phyloP scores from a whole-genome alignment of 2,888 invertebrate genomes.

The Epirrhoe alternata region DNA sequence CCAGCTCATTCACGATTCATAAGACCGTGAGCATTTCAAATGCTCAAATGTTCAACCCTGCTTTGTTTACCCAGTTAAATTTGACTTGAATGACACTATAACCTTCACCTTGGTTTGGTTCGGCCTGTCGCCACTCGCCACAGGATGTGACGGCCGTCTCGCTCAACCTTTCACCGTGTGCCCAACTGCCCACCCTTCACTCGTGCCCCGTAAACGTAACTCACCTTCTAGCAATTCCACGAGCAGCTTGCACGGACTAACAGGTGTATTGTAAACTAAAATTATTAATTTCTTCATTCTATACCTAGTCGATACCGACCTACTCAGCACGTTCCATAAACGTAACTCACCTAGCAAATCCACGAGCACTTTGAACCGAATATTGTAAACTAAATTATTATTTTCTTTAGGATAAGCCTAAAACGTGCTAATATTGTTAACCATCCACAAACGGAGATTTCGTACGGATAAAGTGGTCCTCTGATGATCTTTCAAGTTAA shows the following conservation, averaged over 20 bases:
- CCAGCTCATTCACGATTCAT: conserved; percentile 13
- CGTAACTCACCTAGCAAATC: conserved; percentile 20
- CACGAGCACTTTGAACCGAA: too few relatives aligned
- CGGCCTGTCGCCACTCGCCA: conserved; percentile 30
- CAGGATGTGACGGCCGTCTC: conserved; percentile 25
- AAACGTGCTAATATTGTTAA: conserved; percentile 48
- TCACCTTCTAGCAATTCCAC: conserved; percentile 27
- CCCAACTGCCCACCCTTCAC: conserved; percentile 26
- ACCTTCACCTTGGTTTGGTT: conserved; percentile 14
- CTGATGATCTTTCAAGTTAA: conserved; percentile 52
- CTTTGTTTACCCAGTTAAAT: conserved; percentile 6
- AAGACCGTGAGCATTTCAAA: conserved; percentile 2
- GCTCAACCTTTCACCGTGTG: conserved; percentile 23
- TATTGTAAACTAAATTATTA: conserved; percentile 32
- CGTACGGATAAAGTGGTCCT: conserved; percentile 50
- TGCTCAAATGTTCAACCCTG: background rate
- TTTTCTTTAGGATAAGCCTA: conserved; percentile 20
- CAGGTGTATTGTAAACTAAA: conserved; percentile 28
- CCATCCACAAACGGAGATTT: conserved; percentile 50
- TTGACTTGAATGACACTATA: conserved; percentile 10
- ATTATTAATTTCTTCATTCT: conserved; percentile 32
- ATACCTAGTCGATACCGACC: conserved; percentile 8
- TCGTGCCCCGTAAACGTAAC: conserved; percentile 27
- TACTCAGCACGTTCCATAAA: conserved; percentile 19
- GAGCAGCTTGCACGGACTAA: conserved; percentile 24